Evolutionary conservation across 64 coral and sea anemone genomes (phyloP).

Genomic region (Montipora capricornis): DNA sequence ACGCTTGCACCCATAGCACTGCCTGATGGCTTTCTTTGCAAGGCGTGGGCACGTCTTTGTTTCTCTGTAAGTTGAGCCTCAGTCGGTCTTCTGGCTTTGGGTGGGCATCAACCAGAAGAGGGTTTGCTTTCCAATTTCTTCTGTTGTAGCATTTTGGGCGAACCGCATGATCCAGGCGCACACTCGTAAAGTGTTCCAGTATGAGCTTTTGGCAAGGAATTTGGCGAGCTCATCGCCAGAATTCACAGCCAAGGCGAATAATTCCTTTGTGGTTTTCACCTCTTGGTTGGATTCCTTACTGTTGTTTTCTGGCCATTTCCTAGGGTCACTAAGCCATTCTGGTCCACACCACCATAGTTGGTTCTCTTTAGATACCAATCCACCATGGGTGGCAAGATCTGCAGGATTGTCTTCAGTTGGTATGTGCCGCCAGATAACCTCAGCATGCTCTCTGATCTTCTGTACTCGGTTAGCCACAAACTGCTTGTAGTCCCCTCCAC

Average conservation of each 20-base stretch:
- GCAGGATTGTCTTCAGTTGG: slow-evolving; percentile 54
- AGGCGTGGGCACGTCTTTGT: slow-evolving; percentile 24
- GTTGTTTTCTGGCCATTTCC: slow-evolving; percentile 29
- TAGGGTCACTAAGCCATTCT: slow-evolving; percentile 12
- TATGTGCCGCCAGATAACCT: slow-evolving; percentile 69
- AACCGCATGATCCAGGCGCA: slow-evolving; percentile 31
- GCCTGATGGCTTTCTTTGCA: no score
- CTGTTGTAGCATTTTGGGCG: slow-evolving; percentile 34
- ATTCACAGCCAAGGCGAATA: slow-evolving; percentile 14
- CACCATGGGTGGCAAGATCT: slow-evolving; percentile 62
- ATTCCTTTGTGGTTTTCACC: slow-evolving; percentile 21
- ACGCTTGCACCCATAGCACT: no score
- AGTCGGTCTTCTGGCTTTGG: slow-evolving; percentile 39
- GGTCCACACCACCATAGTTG: slow-evolving; percentile 44
- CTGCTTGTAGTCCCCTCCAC: slow-evolving; percentile 62
- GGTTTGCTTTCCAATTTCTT: slow-evolving; percentile 55
- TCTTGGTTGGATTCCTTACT: slow-evolving; percentile 39
- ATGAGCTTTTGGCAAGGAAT: slow-evolving; percentile 13
- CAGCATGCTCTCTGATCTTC: slow-evolving; percentile 47
- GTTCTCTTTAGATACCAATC: slow-evolving; percentile 21
- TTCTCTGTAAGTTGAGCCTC: slow-evolving; percentile 47
- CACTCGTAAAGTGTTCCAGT: slow-evolving; percentile 19
- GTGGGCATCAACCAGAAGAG: slow-evolving; percentile 37
- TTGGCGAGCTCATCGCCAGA: not conserved
- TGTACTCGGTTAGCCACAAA: slow-evolving; percentile 76